These are phyloP conservation scores for Cervus canadensis DNA, from an alignment of 2,113 vertebrate species.

Conservation along the genomic window DNA sequence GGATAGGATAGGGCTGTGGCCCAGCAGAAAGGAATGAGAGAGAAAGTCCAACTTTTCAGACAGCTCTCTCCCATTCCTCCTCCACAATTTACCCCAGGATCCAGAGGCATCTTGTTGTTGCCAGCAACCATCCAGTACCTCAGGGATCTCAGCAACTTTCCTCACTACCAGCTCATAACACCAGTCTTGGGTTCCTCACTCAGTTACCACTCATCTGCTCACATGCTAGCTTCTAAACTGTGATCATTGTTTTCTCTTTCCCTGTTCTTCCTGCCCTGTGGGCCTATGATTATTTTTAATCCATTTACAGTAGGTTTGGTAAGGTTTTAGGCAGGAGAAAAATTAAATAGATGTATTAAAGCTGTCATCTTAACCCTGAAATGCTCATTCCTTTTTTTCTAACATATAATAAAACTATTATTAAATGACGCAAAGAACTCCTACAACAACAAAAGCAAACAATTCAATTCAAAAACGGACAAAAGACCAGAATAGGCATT, in stretches of 20 bases:
- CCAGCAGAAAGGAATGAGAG: background rate
- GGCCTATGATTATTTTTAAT: background rate
- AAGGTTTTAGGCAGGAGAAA: background rate
- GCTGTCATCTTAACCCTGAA: background rate
- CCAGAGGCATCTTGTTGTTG: background rate
- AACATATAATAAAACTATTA: background rate
- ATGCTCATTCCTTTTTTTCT: background rate
- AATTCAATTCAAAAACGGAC: background rate
- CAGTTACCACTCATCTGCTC: background rate
- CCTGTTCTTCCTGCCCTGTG: background rate
- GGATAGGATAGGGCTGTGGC: background rate
- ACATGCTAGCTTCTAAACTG: background rate
- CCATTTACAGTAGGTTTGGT: background rate
- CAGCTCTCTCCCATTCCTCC: background rate
- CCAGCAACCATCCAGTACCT: background rate
- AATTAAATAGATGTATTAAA: background rate
- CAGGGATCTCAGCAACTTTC: background rate
- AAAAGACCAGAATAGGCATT: background rate
- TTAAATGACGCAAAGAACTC: background rate
- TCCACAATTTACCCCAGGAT: background rate
- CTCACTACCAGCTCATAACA: background rate
- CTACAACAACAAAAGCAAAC: background rate
- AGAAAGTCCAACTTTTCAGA: background rate
- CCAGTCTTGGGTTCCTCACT: background rate
- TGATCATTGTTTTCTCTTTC: background rate